Percentiles rank a stretch among this genome's conserved stretches.
These are phyloP conservation scores for Fistularia commersonii DNA, from an alignment of 2,797 vertebrate genomes.

Conservation along the genomic window DNA sequence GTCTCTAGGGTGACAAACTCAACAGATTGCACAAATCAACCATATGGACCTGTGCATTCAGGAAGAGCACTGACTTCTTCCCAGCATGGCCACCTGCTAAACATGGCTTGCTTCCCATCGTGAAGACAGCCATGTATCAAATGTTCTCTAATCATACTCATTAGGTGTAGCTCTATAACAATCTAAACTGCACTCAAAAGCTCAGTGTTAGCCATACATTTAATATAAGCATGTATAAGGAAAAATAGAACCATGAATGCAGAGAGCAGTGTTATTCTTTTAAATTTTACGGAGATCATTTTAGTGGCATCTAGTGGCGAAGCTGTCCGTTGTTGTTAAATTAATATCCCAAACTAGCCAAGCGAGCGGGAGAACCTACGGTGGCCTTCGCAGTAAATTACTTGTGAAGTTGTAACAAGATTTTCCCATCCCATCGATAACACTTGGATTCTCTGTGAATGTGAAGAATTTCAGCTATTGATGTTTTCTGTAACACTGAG, in stretches of 20 bases:
- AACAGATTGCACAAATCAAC: constrained; percentile 66
- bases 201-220: constrained; percentile 7
- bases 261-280: neutral
- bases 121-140: constrained; percentile 64
- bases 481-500: too few species aligned
- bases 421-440: too few species aligned
- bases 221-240: constrained; percentile 11
- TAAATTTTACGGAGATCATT: neutral
- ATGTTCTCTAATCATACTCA: constrained; percentile 68
- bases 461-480: too few species aligned
- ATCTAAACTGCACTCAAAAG: constrained; percentile 25
- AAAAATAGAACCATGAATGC: constrained; percentile 3
- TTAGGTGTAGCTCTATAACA: constrained; percentile 54
- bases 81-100: constrained; percentile 73
- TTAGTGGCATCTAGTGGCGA: too few species aligned
- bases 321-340: too few species aligned
- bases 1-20: constrained; percentile 21
- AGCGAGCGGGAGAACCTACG: neutral
- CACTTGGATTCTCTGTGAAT: too few species aligned
- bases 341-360: too few species aligned
- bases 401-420: too few species aligned
- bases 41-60: constrained; percentile 71
- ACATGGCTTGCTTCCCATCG: constrained; percentile 71
- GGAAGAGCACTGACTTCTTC: constrained; percentile 64
- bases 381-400: neutral